Conservation (phyloP, 2,888 invertebrate genomes). For the Cryptus viduatorius region DNA sequence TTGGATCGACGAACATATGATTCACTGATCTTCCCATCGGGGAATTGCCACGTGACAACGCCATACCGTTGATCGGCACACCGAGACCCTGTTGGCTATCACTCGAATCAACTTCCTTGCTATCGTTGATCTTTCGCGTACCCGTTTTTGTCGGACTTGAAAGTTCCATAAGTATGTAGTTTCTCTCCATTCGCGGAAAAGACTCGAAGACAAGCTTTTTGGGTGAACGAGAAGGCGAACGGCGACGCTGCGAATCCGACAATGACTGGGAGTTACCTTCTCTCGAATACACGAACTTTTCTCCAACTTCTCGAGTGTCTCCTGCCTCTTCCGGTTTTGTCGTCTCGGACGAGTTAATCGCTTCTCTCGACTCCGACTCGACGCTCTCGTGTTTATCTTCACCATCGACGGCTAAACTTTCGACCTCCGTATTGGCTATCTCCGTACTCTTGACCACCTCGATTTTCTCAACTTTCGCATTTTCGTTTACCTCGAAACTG, state of each 20-base stretch:
- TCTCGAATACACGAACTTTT: constrained; percentile 44
- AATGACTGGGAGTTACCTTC: constrained; percentile 30
- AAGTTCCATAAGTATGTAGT: constrained; percentile 78
- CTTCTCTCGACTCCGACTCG: not conserved
- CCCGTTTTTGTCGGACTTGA: constrained; percentile 75
- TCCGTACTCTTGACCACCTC: constrained; percentile 23
- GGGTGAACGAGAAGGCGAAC: constrained; percentile 68
- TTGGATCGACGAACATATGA: constrained; percentile 20
- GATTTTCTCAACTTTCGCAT: constrained; percentile 24
- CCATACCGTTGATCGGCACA: not conserved
- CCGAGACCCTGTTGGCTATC: constrained; percentile 39
- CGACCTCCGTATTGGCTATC: not conserved
- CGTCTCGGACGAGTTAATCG: constrained; percentile 8
- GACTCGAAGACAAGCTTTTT: constrained; percentile 72
- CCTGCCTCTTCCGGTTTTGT: not conserved
- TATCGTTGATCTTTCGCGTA: constrained; percentile 60
- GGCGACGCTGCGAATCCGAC: constrained; percentile 29
- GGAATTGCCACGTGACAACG: constrained; percentile 26
- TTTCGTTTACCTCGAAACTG: constrained; percentile 18
- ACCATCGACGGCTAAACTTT: constrained; percentile 26
- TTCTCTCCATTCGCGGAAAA: constrained; percentile 77
- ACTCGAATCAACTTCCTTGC: constrained; percentile 26
- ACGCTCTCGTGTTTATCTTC: constrained; percentile 28
- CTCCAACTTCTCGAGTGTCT: constrained; percentile 38
- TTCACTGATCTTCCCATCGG: constrained; percentile 27